phyloP scores from a whole-genome alignment of 2,113 vertebrate species.

The Eidolon helvum region DNA sequence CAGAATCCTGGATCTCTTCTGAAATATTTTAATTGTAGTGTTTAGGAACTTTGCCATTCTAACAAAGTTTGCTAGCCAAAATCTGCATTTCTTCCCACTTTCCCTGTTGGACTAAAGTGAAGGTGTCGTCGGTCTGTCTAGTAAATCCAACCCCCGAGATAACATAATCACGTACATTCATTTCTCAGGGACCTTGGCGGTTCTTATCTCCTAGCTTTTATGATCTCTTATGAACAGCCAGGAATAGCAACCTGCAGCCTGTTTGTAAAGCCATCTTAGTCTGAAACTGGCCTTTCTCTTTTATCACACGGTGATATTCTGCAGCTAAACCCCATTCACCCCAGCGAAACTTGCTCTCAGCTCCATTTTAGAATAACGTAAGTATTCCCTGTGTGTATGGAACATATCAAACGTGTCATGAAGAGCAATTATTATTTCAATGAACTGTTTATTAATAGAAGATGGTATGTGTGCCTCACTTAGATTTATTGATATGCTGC shows the following conservation, averaged over 20 bases:
- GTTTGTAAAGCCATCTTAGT: conserved; percentile 79
- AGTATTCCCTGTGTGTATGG: conserved; percentile 18
- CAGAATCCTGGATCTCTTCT: conserved; percentile 3
- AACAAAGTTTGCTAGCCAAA: conserved; percentile 74
- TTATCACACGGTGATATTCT: conserved; percentile 45
- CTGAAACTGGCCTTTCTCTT: conserved; percentile 70
- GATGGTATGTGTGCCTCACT: conserved; percentile 26
- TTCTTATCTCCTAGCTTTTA: conserved; percentile 81
- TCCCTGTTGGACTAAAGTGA: conserved; percentile 73
- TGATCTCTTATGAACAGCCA: conserved; percentile 80
- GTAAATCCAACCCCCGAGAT: conserved; percentile 76
- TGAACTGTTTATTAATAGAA: conserved; percentile 51
- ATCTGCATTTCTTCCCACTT: conserved; percentile 76
- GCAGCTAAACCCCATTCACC: conserved; percentile 70
- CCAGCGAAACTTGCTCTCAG: conserved; percentile 69
- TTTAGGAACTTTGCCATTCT: conserved; percentile 65
- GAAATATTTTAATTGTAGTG: conserved; percentile 33
- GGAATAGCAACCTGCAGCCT: conserved; percentile 81
- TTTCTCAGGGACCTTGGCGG: conserved; percentile 79
- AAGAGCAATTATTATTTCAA: conserved; percentile 74
- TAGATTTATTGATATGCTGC: conserved; percentile 41
- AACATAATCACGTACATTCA: conserved; percentile 79
- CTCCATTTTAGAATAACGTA: conserved; percentile 64
- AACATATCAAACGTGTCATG: conserved; percentile 63
- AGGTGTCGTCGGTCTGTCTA: conserved; percentile 53